phyloP scores from a whole-genome alignment of 2,888 invertebrate species.

The Sphaeridia pumilis region DNA sequence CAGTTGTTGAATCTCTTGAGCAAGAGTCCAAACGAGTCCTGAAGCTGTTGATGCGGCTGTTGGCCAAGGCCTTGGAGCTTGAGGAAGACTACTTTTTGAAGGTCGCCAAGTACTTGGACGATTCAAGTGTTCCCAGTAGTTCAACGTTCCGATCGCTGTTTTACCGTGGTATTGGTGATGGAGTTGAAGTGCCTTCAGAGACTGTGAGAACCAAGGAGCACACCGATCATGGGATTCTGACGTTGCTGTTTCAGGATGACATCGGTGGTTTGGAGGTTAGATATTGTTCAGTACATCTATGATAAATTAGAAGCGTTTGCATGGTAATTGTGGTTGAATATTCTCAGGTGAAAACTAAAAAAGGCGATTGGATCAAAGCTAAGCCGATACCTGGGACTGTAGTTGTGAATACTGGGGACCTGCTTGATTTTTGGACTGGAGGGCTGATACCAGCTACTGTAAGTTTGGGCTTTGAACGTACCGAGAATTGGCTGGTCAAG shows the following conservation, averaged over 20 bases:
- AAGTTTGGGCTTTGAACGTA: too few relatives aligned
- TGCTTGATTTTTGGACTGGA: conserved; percentile 62
- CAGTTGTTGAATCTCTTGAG: conserved; percentile 55
- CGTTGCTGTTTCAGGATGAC: conserved; percentile 57
- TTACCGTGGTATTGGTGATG: conserved; percentile 50
- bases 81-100: conserved; percentile 47
- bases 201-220: conserved; percentile 58
- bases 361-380: conserved; percentile 59
- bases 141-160: conserved; percentile 58
- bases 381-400: conserved; percentile 65
- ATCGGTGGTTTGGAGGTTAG: conserved; percentile 59
- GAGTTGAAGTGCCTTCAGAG: conserved; percentile 39
- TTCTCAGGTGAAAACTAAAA: conserved; percentile 50
- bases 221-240: conserved; percentile 64
- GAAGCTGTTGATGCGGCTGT: conserved; percentile 49
- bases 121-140: conserved; percentile 45
- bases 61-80: conserved; percentile 21
- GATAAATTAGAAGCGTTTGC: neutral
- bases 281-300: neutral
- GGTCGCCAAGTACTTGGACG: conserved; percentile 53
- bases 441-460: conserved; percentile 58
- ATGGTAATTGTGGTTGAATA: neutral
- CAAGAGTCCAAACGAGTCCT: conserved; percentile 56
- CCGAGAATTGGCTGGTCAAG: too few relatives aligned
- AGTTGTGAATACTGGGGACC: conserved; percentile 61